These are phyloP conservation scores for Psittacula cyanocephala DNA, from an alignment of 2,113 vertebrate genomes.

Conservation along the genomic window DNA sequence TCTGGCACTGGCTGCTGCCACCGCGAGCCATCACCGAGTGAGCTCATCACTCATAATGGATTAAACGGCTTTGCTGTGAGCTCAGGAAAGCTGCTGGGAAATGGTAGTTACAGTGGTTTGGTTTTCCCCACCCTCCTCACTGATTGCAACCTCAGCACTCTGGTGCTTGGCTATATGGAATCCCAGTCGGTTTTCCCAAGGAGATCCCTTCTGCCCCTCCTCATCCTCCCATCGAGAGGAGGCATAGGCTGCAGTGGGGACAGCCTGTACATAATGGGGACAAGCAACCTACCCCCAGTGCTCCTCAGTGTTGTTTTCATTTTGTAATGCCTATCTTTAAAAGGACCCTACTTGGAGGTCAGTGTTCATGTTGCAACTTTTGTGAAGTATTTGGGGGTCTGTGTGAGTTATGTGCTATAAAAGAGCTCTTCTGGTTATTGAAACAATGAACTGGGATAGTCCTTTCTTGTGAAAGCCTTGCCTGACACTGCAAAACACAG, in stretches of 20 bases:
- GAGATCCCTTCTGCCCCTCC: not conserved
- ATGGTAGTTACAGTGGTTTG: accelerated
- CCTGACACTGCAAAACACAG: not conserved
- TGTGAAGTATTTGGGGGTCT: not conserved
- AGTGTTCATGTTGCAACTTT: not conserved
- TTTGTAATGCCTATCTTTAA: not conserved
- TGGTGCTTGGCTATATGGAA: not conserved
- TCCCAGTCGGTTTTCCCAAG: not conserved
- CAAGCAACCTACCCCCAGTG: not conserved
- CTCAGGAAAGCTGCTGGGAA: not conserved
- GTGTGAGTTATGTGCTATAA: not conserved
- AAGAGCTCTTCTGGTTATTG: not conserved
- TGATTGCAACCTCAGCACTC: not conserved
- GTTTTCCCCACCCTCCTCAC: not conserved
- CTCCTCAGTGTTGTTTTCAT: not conserved
- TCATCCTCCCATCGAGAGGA: not conserved
- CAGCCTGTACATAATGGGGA: not conserved
- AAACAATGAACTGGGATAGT: not conserved
- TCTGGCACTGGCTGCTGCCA: not conserved
- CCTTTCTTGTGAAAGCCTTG: not conserved
- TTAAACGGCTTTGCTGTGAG: not conserved
- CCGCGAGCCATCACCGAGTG: not conserved
- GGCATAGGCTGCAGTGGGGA: accelerated
- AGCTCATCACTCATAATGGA: not conserved
- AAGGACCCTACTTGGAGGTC: not conserved